Evolutionary conservation across 1,140 invertebrate genomes (phyloP).

Genomic region (Arctopsyche grandis): DNA sequence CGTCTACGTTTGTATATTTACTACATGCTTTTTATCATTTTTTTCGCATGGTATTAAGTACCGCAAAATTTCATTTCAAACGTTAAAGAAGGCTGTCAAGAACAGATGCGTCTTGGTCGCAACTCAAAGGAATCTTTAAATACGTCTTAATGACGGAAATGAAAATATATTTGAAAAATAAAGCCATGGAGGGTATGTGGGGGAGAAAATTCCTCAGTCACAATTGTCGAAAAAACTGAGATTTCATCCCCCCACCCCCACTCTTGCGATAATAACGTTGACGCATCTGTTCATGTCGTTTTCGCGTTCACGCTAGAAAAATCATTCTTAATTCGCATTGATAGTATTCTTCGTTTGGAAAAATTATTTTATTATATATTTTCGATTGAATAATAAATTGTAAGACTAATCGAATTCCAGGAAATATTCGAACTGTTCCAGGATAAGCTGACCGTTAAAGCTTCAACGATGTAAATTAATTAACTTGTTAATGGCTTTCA

Average conservation of each 20-base stretch:
- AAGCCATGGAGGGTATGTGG: not conserved
- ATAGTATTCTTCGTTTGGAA: no score
- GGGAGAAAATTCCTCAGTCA: not conserved
- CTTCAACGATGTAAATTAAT: not conserved
- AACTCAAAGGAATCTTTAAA: constrained; percentile 17
- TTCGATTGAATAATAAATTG: not conserved
- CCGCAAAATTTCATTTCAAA: constrained; percentile 18
- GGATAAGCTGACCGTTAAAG: constrained; percentile 17
- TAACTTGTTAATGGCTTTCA: constrained; percentile 23
- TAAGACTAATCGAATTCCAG: not conserved
- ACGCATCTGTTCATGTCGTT: no score
- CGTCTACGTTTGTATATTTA: not conserved
- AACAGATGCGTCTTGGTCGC: constrained; percentile 15
- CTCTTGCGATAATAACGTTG: no score
- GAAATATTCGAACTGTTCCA: not conserved
- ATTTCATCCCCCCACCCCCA: not conserved
- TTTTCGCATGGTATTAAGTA: not conserved
- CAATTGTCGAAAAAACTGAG: not conserved
- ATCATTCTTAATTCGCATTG: no score
- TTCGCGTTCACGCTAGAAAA: no score
- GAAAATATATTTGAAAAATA: constrained; percentile 31
- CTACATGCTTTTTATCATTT: not conserved
- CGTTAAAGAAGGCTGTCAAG: not conserved
- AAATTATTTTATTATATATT: no score
- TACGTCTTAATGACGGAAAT: constrained; percentile 32